phyloP scores from a whole-genome alignment of 2,888 invertebrate genomes.

The Pegoplata infirma region DNA sequence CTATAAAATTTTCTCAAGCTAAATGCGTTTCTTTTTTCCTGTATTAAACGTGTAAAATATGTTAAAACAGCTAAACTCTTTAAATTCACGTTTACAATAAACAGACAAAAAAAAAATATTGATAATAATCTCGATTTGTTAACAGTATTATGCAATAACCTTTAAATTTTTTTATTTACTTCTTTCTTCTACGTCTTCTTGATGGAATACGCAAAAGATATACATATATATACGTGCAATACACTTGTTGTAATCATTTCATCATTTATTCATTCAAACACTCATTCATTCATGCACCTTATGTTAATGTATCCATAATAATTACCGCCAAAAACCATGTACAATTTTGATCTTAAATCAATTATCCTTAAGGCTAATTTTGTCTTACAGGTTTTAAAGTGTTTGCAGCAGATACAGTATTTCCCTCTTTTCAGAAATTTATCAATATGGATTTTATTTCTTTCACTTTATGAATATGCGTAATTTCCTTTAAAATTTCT shows the following conservation, averaged over 20 bases:
- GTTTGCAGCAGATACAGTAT: slow-evolving; percentile 7
- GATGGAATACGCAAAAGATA: not conserved
- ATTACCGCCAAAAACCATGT: slow-evolving; percentile 43
- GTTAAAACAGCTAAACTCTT: slow-evolving; percentile 21
- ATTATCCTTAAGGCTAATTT: slow-evolving; percentile 50
- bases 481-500: slow-evolving; percentile 41
- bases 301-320: slow-evolving; percentile 27
- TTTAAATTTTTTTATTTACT: slow-evolving; percentile 24
- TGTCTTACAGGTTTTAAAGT: slow-evolving; percentile 36
- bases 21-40: slow-evolving; percentile 15
- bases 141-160: slow-evolving; percentile 35
- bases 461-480: slow-evolving; percentile 25
- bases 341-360: slow-evolving; percentile 55
- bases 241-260: slow-evolving; percentile 56
- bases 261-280: slow-evolving; percentile 63
- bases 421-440: slow-evolving; percentile 19
- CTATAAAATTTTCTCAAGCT: slow-evolving; percentile 7
- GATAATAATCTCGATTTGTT: slow-evolving; percentile 42
- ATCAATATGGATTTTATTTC: slow-evolving; percentile 6
- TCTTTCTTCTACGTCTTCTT: slow-evolving; percentile 20
- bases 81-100: slow-evolving; percentile 5
- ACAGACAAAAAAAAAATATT: slow-evolving; percentile 3
- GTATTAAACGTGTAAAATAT: slow-evolving; percentile 17
- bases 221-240: too few species aligned
- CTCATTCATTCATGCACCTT: slow-evolving; percentile 62